Evolutionary conservation across 1,140 invertebrate species (phyloP).

Genomic region (Holotrichia oblita): DNA sequence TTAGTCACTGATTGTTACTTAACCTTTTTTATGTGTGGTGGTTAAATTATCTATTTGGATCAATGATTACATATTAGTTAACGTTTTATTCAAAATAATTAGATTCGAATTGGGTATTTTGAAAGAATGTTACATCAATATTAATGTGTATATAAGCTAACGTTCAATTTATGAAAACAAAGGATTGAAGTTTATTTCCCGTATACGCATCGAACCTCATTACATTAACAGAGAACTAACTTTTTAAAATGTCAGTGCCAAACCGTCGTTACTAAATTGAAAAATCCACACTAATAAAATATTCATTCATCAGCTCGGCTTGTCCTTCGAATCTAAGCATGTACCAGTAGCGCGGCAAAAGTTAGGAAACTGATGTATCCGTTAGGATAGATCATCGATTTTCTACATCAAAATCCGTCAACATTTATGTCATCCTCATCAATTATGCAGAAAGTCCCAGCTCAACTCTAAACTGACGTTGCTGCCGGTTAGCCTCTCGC

Average conservation of each 20-base stretch:
- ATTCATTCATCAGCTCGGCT: neutral
- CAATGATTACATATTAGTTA: too few species aligned
- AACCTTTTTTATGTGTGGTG: too few species aligned
- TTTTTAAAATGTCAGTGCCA: neutral
- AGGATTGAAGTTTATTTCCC: neutral
- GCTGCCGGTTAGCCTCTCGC: slow-evolving; percentile 1
- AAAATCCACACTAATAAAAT: neutral
- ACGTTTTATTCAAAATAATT: too few species aligned
- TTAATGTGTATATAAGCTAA: too few species aligned
- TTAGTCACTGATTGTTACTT: too few species aligned
- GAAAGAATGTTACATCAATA: too few species aligned
- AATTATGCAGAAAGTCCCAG: neutral
- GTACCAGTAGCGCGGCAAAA: neutral
- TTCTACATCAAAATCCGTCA: slow-evolving; percentile 1
- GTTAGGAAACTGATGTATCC: neutral
- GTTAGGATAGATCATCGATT: slow-evolving; percentile 1
- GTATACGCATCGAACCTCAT: neutral
- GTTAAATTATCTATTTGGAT: too few species aligned
- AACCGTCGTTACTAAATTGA: slow-evolving; percentile 4
- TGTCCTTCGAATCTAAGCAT: neutral
- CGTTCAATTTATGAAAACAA: neutral
- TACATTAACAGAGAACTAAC: slow-evolving; percentile 1
- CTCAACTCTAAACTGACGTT: slow-evolving; percentile 12
- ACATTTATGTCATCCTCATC: neutral
- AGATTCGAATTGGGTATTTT: too few species aligned